Base-by-base conservation (phyloP, 2,797 vertebrate genomes). In the Poeciliopsis infans region DNA sequence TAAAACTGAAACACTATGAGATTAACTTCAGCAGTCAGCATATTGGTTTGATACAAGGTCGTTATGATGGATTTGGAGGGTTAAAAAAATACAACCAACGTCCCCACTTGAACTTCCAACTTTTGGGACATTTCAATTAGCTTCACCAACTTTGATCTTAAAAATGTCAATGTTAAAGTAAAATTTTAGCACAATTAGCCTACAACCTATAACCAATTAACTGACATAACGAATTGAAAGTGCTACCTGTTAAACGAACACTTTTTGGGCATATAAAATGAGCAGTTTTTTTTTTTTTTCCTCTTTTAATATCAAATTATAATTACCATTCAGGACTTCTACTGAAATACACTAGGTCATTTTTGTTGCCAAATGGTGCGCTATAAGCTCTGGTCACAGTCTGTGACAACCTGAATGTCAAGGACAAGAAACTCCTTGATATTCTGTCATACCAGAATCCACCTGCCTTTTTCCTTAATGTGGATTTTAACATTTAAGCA, bases 351-450 rank as follows among this genome's bases (percentile, higher is more conserved):
- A 66, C 33, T 39, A 43, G 68, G 18, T 43, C 74, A 12, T 12
- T 64, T 59, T 69, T 83, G 75, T 79, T 77, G 74, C 33, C 66
- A 59, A 80, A 82, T 78, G 72, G 43, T 31, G 36, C 23, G 11
- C 45, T 78, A 70, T 82, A 72, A 61, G 71, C 78, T 79, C 25
- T 81, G 73, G 59, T 80, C 77, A 80, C 75, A 79, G 76, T 81
- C 61, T 46, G 84, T 76, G 79, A 82, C 84, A 87, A 81, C 45
- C 55, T 83, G 66, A 93, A 91, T 91, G 90, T 88, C 89, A 92
- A 91, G 89, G 87, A 88, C 88, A 87, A 79, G 55, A 78, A 86
- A 77, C 25, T 79, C 25, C 36, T 72, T 85, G 69, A 87, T 90
- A 82, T 79, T 88, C 61, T 79, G 72, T 85, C 79, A 84, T 77